A percentile compares a stretch with the other conserved stretches of the same genome.
Evolutionary conservation across 2,797 vertebrate species (phyloP).

Genomic region (Picus viridis): DNA sequence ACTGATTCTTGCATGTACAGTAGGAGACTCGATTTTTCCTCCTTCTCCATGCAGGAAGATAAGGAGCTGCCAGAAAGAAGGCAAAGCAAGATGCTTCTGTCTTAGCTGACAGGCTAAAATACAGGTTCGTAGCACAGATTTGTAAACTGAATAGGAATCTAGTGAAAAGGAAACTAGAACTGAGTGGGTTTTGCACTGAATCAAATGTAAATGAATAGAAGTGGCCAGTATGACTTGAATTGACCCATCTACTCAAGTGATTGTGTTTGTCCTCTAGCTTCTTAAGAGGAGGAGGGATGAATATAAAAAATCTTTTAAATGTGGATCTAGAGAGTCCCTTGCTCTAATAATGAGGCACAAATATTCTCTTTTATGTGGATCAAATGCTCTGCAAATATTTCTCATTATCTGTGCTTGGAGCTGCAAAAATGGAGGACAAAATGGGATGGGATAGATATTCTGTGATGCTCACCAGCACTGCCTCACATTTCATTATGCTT

Average conservation of each 20-base stretch:
- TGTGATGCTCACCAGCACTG: not conserved
- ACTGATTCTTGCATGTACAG: conserved; percentile 18
- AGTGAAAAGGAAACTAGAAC: not conserved
- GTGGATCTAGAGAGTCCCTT: not conserved
- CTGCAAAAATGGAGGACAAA: not conserved
- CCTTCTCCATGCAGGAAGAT: not conserved
- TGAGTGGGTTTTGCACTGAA: not conserved
- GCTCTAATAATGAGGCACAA: not conserved
- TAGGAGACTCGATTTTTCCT: conserved; percentile 7
- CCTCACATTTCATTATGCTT: not conserved
- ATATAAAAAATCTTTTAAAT: not conserved
- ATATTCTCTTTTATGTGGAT: not conserved
- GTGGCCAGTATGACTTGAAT: not conserved
- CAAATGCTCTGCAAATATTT: not conserved
- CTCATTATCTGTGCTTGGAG: not conserved
- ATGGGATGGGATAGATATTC: not conserved
- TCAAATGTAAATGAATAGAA: not conserved
- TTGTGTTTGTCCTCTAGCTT: not conserved
- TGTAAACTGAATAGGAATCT: conserved; percentile 5
- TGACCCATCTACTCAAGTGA: not conserved
- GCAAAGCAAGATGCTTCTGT: not conserved
- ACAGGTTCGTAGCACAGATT: not conserved
- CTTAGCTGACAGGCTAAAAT: not conserved
- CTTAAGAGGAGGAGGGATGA: not conserved
- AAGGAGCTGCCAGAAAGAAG: conserved; percentile 6